A percentile compares a stretch with the other conserved stretches of the same genome.
Conservation (phyloP, 2,888 invertebrate genomes). For the Chymomyza fuscimana region DNA sequence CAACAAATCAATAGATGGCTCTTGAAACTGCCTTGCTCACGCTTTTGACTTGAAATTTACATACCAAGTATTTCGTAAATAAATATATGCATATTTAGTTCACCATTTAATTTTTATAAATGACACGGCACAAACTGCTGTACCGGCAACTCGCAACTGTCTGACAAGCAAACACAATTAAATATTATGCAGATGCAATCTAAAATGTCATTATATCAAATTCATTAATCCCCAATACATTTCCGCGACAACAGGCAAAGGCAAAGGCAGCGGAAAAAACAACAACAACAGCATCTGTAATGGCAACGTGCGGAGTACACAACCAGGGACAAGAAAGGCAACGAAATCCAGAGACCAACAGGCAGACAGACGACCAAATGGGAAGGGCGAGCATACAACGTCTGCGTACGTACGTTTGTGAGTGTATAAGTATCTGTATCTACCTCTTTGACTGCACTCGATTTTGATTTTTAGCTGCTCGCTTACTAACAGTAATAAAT, state of each 20-base stretch:
- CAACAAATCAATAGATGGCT: neutral
- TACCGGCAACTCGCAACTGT: constrained; percentile 23
- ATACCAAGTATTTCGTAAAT: neutral
- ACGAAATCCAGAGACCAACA: constrained; percentile 3
- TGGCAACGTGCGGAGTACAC: constrained; percentile 15
- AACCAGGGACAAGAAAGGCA: neutral
- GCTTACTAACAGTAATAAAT: constrained; percentile 23
- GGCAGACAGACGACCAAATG: neutral
- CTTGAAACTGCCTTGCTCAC: constrained; percentile 32
- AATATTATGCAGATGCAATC: constrained; percentile 78
- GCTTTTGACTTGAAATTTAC: constrained; percentile 25
- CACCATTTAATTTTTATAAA: constrained; percentile 51
- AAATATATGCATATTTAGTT: neutral
- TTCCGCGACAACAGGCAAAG: constrained; percentile 23
- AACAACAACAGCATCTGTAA: neutral
- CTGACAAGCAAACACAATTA: constrained; percentile 74
- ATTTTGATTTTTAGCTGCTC: constrained; percentile 57
- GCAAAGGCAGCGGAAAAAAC: constrained; percentile 1
- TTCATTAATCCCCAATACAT: constrained; percentile 75
- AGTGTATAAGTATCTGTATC: neutral
- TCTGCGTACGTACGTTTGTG: neutral
- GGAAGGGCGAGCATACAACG: neutral
- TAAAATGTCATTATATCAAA: constrained; percentile 77
- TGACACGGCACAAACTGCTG: constrained; percentile 70
- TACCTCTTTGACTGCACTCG: constrained; percentile 61